These are phyloP conservation scores for Lynx canadensis DNA, from an alignment of 2,113 vertebrate genomes.

Conservation along the genomic window DNA sequence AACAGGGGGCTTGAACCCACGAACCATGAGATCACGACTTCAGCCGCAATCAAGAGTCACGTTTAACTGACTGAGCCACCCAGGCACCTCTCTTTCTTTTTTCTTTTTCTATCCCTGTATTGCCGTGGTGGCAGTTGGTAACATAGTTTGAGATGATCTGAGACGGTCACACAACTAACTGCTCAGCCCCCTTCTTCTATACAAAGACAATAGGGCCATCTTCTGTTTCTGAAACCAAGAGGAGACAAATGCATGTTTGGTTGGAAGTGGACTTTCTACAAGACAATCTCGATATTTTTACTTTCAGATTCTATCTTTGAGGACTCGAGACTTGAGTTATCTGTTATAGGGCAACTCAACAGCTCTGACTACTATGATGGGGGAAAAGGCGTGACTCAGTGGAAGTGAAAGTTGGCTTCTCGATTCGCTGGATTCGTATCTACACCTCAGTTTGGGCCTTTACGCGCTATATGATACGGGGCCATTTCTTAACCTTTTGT, in stretches of 20 bases:
- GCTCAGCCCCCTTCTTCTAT: neutral
- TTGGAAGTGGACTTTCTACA: neutral
- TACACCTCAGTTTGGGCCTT: neutral
- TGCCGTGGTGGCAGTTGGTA: too few relatives aligned
- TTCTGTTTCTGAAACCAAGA: neutral
- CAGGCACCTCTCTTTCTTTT: neutral
- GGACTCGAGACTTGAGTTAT: neutral
- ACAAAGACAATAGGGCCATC: neutral
- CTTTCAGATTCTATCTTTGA: neutral
- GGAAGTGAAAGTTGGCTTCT: neutral
- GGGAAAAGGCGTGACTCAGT: accelerated
- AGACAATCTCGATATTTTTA: neutral
- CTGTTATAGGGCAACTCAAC: neutral
- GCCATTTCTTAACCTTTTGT: neutral
- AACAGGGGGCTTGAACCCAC: too few relatives aligned
- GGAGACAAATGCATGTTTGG: neutral
- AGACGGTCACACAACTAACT: neutral
- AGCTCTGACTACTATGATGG: neutral
- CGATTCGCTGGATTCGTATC: neutral
- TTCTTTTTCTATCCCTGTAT: neutral
- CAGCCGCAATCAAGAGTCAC: too few relatives aligned
- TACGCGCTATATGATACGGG: neutral
- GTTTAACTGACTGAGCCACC: too few relatives aligned
- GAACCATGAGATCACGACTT: too few relatives aligned
- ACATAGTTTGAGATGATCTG: neutral